phyloP scores from a whole-genome alignment of 2,888 invertebrate species.

The Bruchidius siliquastri region DNA sequence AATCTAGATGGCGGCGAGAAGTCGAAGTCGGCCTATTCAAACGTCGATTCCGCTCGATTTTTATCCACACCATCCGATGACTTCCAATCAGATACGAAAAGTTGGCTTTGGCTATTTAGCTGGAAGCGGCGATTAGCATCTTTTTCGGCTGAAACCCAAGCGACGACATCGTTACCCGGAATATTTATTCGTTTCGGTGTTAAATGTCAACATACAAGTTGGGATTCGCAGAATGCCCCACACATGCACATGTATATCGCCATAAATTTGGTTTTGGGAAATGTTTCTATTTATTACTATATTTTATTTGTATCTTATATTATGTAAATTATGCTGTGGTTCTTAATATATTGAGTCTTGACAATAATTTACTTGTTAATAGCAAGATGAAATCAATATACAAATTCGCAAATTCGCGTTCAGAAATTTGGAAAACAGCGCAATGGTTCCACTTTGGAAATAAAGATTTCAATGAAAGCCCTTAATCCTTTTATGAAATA shows the following conservation, averaged over 20 bases:
- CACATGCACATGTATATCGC: neutral
- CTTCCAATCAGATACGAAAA: neutral
- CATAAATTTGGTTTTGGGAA: too few species aligned
- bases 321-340: too few species aligned
- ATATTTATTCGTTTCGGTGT: neutral
- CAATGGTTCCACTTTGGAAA: too few species aligned
- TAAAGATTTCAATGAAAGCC: too few species aligned
- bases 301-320: too few species aligned
- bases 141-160: neutral
- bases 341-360: too few species aligned
- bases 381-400: too few species aligned
- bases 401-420: too few species aligned
- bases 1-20: neutral
- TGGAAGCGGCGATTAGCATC: neutral
- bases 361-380: too few species aligned
- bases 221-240: neutral
- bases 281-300: too few species aligned
- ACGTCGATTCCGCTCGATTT: neutral
- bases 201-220: neutral
- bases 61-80: neutral
- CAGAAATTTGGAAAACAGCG: too few species aligned
- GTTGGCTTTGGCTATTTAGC: neutral
- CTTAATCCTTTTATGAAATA: too few species aligned
- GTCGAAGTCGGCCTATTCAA: neutral
- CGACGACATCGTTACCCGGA: neutral